Evolutionary conservation across 2,888 invertebrate genomes (phyloP).

Genomic region (Ormyrus pomaceus): DNA sequence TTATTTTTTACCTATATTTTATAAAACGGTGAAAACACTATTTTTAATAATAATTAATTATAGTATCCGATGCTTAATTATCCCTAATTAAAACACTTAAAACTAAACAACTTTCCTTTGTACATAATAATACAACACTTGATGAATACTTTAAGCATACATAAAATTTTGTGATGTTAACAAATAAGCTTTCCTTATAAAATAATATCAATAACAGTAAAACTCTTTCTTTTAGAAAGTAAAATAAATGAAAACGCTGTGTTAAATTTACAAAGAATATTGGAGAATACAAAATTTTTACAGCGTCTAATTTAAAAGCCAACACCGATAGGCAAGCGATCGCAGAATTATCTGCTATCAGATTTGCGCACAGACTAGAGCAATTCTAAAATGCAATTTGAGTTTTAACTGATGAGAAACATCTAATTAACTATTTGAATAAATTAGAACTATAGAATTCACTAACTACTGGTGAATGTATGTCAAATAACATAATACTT

Average conservation of each 20-base stretch:
- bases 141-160: constrained; percentile 40
- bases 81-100: constrained; percentile 53
- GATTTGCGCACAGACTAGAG: constrained; percentile 56
- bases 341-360: constrained; percentile 34
- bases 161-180: constrained; percentile 38
- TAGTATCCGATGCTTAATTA: constrained; percentile 49
- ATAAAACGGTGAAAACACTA: constrained; percentile 54
- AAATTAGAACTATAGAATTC: constrained; percentile 49
- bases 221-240: constrained; percentile 1
- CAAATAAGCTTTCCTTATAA: constrained; percentile 18
- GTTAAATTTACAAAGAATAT: constrained; percentile 4
- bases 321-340: constrained; percentile 50
- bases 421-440: constrained; percentile 54
- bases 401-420: constrained; percentile 43
- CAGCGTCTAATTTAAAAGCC: constrained; percentile 43
- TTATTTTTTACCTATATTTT: constrained; percentile 41
- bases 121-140: constrained; percentile 54
- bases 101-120: constrained; percentile 57
- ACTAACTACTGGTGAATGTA: constrained; percentile 50
- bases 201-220: constrained; percentile 38
- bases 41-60: constrained; percentile 40
- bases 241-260: constrained; percentile 15
- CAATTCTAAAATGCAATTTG: constrained; percentile 41
- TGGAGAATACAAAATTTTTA: constrained; percentile 17
- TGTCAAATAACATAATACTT: constrained; percentile 39